Conservation (phyloP, 2,888 invertebrate genomes). For the Boloria euphrosyne region DNA sequence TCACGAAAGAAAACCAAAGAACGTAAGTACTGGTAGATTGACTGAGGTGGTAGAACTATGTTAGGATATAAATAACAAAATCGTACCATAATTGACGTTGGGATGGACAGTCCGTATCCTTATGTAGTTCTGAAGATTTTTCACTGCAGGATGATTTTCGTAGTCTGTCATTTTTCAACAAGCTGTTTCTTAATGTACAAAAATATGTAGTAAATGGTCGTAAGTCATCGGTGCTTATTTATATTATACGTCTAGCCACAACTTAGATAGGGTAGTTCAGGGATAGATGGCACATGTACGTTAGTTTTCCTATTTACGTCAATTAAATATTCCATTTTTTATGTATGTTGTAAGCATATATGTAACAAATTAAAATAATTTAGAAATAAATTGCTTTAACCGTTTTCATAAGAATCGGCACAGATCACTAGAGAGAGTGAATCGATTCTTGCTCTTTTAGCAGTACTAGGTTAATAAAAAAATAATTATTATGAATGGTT, state of each 20-base stretch:
- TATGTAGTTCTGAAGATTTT: conserved; percentile 87
- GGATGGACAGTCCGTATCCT: conserved; percentile 89
- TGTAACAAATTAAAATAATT: too few species aligned
- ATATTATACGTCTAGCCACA: conserved; percentile 21
- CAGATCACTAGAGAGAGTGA: too few species aligned
- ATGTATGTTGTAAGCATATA: too few species aligned
- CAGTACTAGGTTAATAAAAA: too few species aligned
- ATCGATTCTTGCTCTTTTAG: too few species aligned
- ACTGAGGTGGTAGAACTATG: not conserved
- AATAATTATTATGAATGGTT: not conserved
- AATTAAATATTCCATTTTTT: too few species aligned
- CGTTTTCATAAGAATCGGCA: too few species aligned
- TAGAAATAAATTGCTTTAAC: too few species aligned
- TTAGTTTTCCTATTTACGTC: too few species aligned
- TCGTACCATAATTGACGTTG: conserved; percentile 86
- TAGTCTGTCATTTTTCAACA: conserved; percentile 44
- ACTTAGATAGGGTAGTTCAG: not conserved
- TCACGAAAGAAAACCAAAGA: too few species aligned
- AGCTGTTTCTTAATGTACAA: not conserved
- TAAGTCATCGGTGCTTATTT: not conserved
- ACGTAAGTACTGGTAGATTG: too few species aligned
- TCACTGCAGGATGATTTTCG: conserved; percentile 78
- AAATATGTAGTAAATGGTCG: not conserved
- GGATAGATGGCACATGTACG: not conserved
- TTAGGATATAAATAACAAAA: conserved; percentile 1